Evolutionary conservation across 2,888 invertebrate genomes (phyloP).

Genomic region (Dinocampus coccinellae): DNA sequence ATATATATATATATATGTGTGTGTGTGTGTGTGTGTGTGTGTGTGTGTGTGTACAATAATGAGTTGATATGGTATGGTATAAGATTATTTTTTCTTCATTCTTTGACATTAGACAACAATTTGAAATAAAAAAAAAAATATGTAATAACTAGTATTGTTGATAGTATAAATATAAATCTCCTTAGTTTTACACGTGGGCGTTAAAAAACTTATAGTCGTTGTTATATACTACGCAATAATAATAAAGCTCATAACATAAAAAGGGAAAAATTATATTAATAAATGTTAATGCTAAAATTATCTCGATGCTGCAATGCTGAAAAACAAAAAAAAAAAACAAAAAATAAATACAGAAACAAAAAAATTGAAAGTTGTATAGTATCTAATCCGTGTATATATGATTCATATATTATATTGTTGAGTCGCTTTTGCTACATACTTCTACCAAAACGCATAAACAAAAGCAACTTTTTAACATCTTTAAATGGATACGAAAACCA

Average conservation of each 20-base stretch:
- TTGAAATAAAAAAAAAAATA: not conserved
- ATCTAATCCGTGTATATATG: slow-evolving; percentile 9
- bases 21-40: too few relatives aligned
- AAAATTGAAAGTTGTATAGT: slow-evolving; percentile 12
- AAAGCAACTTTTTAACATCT: slow-evolving; percentile 19
- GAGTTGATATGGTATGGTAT: too few relatives aligned
- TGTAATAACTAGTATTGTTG: not conserved
- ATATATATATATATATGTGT: too few relatives aligned
- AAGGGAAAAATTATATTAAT: not conserved
- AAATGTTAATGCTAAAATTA: not conserved
- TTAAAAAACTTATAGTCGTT: not conserved
- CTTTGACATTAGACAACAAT: not conserved
- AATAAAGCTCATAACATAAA: not conserved
- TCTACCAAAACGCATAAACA: not conserved
- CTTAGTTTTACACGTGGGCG: slow-evolving; percentile 27
- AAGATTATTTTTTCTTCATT: not conserved
- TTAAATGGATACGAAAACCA: slow-evolving; percentile 31
- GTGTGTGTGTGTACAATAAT: too few relatives aligned
- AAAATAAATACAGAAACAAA: not conserved
- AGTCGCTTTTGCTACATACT: slow-evolving; percentile 6
- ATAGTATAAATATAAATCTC: slow-evolving; percentile 5
- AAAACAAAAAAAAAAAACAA: too few relatives aligned
- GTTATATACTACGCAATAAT: not conserved
- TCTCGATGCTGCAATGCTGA: not conserved
- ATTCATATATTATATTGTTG: slow-evolving; percentile 25